A percentile compares a stretch with the other conserved stretches of the same genome.
Conservation (phyloP, 2,888 invertebrate genomes). For the Sipunculus nudus region DNA sequence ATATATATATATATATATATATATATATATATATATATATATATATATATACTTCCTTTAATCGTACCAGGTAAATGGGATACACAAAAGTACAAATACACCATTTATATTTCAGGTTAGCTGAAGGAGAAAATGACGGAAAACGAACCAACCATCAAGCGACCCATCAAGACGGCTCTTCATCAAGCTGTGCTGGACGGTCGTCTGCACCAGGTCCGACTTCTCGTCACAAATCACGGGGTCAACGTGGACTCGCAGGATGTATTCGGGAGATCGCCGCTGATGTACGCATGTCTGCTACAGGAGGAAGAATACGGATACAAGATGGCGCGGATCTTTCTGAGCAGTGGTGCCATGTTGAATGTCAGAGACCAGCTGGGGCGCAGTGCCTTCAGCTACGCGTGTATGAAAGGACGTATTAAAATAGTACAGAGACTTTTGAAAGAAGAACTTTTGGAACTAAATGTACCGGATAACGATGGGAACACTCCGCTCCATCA, state of each 20-base stretch:
- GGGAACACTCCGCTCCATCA: slow-evolving; percentile 61
- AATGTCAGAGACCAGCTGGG: slow-evolving; percentile 56
- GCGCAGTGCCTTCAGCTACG: slow-evolving; percentile 58
- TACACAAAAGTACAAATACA: neutral
- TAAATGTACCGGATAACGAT: slow-evolving; percentile 59
- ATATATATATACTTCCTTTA: too few species aligned
- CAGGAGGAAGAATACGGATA: slow-evolving; percentile 52
- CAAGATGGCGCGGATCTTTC: slow-evolving; percentile 57
- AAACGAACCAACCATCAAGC: slow-evolving; percentile 16
- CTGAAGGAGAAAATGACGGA: neutral
- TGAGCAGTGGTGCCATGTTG: slow-evolving; percentile 50
- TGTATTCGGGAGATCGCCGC: slow-evolving; percentile 58
- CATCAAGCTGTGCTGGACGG: slow-evolving; percentile 63
- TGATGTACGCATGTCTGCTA: slow-evolving; percentile 61
- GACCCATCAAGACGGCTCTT: slow-evolving; percentile 62
- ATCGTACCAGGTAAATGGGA: too few species aligned
- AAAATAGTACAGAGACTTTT: slow-evolving; percentile 49
- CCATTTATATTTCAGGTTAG: too few species aligned
- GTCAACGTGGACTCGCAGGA: slow-evolving; percentile 58
- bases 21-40: too few species aligned
- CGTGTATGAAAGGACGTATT: slow-evolving; percentile 57
- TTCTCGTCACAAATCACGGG: slow-evolving; percentile 57
- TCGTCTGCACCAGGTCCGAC: slow-evolving; percentile 60
- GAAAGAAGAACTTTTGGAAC: slow-evolving; percentile 53
- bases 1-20: too few species aligned